phyloP scores from a whole-genome alignment of 1,140 invertebrate species.

The Drosophila athabasca region DNA sequence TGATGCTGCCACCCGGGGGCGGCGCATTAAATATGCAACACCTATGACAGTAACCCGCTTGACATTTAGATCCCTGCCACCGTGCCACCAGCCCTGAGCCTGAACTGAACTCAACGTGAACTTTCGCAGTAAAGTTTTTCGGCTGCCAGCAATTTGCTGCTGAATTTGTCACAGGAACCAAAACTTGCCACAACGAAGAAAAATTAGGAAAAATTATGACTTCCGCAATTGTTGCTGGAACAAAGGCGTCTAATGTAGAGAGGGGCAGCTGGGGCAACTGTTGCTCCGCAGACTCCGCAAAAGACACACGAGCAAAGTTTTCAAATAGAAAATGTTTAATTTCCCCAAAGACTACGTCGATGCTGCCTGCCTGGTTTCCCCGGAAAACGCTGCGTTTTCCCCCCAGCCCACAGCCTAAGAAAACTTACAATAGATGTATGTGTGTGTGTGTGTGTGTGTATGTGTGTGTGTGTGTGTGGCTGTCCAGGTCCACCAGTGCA shows the following conservation, averaged over 20 bases:
- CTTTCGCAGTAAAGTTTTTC: constrained; percentile 27
- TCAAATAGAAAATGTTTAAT: constrained; percentile 83
- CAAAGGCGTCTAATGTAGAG: constrained; percentile 57
- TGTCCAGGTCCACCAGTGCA: constrained; percentile 48
- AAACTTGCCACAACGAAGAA: constrained; percentile 33
- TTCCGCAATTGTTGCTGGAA: constrained; percentile 67
- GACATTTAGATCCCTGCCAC: constrained; percentile 33
- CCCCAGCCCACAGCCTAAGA: constrained; percentile 43
- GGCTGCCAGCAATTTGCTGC: constrained; percentile 59
- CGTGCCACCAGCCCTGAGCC: not conserved
- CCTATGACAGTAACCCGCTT: constrained; percentile 62
- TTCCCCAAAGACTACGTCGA: constrained; percentile 78
- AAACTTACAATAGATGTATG: constrained; percentile 50
- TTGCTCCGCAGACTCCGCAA: constrained; percentile 45
- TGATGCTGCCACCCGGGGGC: constrained; percentile 20
- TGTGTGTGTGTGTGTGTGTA: constrained; percentile 18
- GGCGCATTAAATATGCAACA: constrained; percentile 72
- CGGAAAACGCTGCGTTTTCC: constrained; percentile 68
- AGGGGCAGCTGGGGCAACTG: constrained; percentile 72
- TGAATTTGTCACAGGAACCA: constrained; percentile 54
- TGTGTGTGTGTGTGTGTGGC: constrained; percentile 20
- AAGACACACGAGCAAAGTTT: constrained; percentile 66
- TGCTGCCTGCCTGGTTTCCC: constrained; percentile 41
- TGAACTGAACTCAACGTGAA: not conserved
- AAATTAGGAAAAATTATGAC: constrained; percentile 77